A percentile compares a stretch with the other conserved stretches of the same genome.
phyloP scores from a whole-genome alignment of 2,113 vertebrate species.

The Ondatra zibethicus region DNA sequence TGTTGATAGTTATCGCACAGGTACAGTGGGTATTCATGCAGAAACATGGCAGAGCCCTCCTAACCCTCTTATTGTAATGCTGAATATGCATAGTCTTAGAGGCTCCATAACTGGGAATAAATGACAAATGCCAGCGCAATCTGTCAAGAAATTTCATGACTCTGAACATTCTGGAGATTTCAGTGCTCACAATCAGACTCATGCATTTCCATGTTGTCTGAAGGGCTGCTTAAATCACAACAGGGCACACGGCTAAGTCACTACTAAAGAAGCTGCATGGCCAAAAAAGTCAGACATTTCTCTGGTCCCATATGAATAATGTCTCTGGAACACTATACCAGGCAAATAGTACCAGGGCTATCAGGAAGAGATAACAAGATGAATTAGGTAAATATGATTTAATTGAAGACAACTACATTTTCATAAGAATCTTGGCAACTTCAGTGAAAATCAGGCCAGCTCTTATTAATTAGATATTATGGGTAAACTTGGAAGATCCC shows the following conservation, averaged over 20 bases:
- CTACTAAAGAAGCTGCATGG: neutral
- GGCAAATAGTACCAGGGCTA: neutral
- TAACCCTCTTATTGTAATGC: neutral
- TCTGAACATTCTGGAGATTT: neutral
- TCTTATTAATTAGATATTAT: neutral
- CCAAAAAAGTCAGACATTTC: neutral
- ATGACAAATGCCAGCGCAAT: neutral
- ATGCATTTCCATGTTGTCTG: accelerated
- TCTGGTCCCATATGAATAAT: neutral
- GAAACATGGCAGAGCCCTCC: neutral
- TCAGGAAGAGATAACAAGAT: neutral
- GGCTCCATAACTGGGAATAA: neutral
- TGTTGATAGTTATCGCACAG: neutral
- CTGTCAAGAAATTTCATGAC: neutral
- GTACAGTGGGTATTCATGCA: neutral
- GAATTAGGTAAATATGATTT: neutral
- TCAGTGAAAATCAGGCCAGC: neutral
- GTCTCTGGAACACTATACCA: neutral
- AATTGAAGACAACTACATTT: neutral
- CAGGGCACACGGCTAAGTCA: neutral
- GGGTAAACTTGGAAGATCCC: neutral
- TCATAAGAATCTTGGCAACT: neutral
- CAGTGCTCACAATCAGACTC: neutral
- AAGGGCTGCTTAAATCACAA: neutral
- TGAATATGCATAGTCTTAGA: neutral